Evolutionary conservation across 2,113 vertebrate species (phyloP).

Genomic region (Naja naja): DNA sequence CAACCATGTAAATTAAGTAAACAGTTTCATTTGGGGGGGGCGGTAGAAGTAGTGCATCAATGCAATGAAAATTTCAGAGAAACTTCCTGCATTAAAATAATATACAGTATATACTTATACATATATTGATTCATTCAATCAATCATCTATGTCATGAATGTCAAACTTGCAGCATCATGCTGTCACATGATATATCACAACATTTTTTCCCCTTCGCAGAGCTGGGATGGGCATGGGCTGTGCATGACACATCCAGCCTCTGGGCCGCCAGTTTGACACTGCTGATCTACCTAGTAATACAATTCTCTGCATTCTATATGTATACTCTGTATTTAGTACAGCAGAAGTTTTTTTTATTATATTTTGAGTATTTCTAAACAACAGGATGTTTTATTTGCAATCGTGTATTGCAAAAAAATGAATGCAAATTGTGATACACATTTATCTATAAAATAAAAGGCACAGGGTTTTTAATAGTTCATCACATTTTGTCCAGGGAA

Average conservation of each 20-base stretch:
- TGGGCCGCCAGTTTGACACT: no score
- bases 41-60: no score
- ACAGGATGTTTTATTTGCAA: background rate
- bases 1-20: no score
- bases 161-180: no score
- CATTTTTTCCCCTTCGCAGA: no score
- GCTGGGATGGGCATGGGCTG: no score
- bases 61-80: no score
- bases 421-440: background rate
- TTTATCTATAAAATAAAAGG: background rate
- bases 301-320: background rate
- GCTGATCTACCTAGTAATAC: background rate
- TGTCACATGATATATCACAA: no score
- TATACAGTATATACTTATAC: background rate
- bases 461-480: background rate
- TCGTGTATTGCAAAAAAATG: background rate
- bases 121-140: background rate
- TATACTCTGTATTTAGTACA: background rate
- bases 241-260: no score
- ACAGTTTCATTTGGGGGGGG: no score
- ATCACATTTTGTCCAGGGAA: constrained; percentile 49
- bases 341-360: background rate
- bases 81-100: background rate
- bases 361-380: background rate
- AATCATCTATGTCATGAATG: background rate